Conservation (phyloP, 1,140 invertebrate genomes). For the Radopholus similis region DNA sequence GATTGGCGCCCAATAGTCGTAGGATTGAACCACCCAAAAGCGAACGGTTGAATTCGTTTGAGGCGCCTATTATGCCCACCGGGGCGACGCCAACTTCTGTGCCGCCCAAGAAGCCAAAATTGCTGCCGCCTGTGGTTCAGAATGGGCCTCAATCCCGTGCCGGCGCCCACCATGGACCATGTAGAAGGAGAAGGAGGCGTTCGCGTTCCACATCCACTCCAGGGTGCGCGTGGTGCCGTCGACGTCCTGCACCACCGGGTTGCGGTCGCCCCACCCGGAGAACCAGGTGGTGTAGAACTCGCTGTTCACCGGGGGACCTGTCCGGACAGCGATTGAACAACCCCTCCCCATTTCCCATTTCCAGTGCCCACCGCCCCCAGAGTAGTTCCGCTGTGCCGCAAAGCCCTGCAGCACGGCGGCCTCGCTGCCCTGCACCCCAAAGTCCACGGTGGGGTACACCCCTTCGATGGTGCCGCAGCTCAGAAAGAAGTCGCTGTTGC, state of each 20-base stretch:
- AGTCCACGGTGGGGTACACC: constrained; percentile 45
- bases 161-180: constrained; percentile 70
- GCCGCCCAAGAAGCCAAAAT: constrained; percentile 71
- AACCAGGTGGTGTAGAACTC: constrained; percentile 82
- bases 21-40: constrained; percentile 72
- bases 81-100: constrained; percentile 64
- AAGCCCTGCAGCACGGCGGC: no score
- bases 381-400: constrained; percentile 16
- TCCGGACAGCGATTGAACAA: neutral
- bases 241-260: constrained; percentile 65
- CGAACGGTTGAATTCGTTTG: neutral
- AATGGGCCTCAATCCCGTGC: no score
- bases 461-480: constrained; percentile 36
- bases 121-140: no score
- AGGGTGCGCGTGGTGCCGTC: constrained; percentile 61
- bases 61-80: no score
- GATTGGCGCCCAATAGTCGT: constrained; percentile 80
- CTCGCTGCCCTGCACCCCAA: constrained; percentile 23
- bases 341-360: no score
- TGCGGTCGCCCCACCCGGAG: constrained; percentile 74
- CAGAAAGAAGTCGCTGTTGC: constrained; percentile 1
- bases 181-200: constrained; percentile 64
- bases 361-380: constrained; percentile 13
- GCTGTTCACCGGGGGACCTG: constrained; percentile 13
- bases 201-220: constrained; percentile 64